These are phyloP conservation scores for Podiceps cristatus DNA, from an alignment of 2,113 vertebrate species.

Conservation along the genomic window DNA sequence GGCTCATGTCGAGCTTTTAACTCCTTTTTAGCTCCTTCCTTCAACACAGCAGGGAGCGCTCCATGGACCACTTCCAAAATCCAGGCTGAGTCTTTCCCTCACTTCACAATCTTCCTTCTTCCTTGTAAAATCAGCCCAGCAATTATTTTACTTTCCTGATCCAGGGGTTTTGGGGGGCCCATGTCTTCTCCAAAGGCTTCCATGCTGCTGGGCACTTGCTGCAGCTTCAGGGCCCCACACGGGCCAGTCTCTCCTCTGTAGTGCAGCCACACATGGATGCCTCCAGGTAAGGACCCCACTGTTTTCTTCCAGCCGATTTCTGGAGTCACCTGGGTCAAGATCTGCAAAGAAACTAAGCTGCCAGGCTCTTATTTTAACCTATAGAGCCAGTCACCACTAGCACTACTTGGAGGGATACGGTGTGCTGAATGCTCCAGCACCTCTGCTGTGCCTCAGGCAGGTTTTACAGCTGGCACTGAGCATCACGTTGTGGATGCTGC, in stretches of 20 bases:
- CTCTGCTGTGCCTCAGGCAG: background rate
- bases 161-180: accelerated
- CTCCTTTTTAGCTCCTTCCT: too few relatives aligned
- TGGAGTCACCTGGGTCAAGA: background rate
- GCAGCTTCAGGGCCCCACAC: background rate
- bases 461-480: background rate
- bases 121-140: background rate
- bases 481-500: background rate
- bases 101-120: background rate
- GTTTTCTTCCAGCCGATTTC: background rate
- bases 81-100: background rate
- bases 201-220: background rate
- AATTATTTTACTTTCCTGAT: background rate
- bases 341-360: background rate
- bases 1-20: too few relatives aligned
- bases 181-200: background rate
- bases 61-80: background rate
- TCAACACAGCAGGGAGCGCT: background rate
- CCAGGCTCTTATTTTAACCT: background rate
- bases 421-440: background rate
- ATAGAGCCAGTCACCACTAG: background rate
- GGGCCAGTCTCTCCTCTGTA: background rate
- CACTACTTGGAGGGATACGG: background rate
- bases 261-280: accelerated
- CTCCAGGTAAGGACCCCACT: background rate